Evolutionary conservation across 2,888 invertebrate genomes (phyloP).

Genomic region (Drosophila multiciliata): DNA sequence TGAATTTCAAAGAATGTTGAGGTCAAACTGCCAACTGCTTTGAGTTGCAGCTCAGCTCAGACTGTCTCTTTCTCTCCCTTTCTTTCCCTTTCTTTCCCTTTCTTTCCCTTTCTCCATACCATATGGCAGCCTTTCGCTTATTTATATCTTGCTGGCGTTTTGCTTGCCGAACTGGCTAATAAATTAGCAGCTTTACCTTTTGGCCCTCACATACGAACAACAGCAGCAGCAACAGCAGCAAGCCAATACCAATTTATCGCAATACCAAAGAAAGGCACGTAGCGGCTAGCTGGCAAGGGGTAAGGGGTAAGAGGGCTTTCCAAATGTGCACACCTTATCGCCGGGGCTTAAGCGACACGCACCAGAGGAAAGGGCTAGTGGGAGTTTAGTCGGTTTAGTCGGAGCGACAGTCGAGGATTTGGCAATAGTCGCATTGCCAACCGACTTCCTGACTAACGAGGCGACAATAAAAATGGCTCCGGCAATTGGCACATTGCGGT

Average conservation of each 20-base stretch:
- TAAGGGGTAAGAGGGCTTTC: conserved; percentile 1
- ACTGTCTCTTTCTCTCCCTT: too few relatives aligned
- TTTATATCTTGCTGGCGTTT: conserved; percentile 69
- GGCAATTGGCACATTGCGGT: conserved; percentile 79
- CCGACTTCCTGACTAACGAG: conserved; percentile 68
- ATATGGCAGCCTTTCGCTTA: conserved; percentile 47
- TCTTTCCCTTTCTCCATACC: neutral
- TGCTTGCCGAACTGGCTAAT: conserved; percentile 73
- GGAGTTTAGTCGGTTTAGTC: conserved; percentile 10
- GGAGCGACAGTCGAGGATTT: conserved; percentile 46
- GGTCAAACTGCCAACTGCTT: conserved; percentile 47
- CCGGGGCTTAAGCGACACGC: conserved; percentile 76
- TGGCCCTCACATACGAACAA: conserved; percentile 46
- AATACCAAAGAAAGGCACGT: conserved; percentile 70
- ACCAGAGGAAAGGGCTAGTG: conserved; percentile 14
- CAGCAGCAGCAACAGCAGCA: conserved; percentile 21
- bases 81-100: neutral
- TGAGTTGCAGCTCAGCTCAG: conserved; percentile 17
- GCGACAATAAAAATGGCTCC: conserved; percentile 72
- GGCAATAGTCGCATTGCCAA: conserved; percentile 66
- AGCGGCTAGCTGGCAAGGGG: conserved; percentile 14
- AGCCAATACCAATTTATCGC: conserved; percentile 80
- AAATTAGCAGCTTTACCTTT: conserved; percentile 82
- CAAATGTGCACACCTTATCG: conserved; percentile 78
- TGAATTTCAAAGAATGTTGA: conserved; percentile 39